Conservation (phyloP, 2,797 vertebrate genomes). For the Pseudochirops cupreus region DNA sequence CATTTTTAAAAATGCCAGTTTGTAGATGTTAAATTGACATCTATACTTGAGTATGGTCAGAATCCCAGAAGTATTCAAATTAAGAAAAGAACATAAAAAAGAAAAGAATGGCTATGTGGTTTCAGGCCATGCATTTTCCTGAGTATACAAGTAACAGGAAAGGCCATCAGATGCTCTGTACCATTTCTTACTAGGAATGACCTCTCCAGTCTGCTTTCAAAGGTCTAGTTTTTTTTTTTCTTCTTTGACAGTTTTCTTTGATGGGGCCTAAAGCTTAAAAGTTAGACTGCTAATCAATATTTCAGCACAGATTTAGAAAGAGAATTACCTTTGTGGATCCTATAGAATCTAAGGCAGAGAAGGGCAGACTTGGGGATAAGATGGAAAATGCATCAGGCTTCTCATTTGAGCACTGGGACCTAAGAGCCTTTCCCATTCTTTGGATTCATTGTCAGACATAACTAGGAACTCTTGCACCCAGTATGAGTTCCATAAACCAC, state of each 20-base stretch:
- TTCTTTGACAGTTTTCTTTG: neutral
- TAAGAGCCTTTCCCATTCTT: neutral
- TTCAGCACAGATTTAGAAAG: neutral
- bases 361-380: neutral
- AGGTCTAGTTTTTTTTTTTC: neutral
- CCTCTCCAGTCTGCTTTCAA: neutral
- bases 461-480: neutral
- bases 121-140: neutral
- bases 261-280: neutral
- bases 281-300: neutral
- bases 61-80: neutral
- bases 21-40: neutral
- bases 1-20: slow-evolving; percentile 18
- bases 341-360: neutral
- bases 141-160: neutral
- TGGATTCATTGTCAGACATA: neutral
- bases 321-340: neutral
- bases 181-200: neutral
- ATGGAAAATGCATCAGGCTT: neutral
- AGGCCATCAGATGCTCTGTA: neutral
- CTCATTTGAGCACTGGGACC: neutral
- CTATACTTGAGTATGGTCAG: slow-evolving; percentile 10
- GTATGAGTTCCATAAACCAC: neutral
- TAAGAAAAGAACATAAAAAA: neutral
- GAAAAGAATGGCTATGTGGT: neutral